These are phyloP conservation scores for Zaprionus vittiger DNA, from an alignment of 1,140 invertebrate genomes.

Conservation along the genomic window DNA sequence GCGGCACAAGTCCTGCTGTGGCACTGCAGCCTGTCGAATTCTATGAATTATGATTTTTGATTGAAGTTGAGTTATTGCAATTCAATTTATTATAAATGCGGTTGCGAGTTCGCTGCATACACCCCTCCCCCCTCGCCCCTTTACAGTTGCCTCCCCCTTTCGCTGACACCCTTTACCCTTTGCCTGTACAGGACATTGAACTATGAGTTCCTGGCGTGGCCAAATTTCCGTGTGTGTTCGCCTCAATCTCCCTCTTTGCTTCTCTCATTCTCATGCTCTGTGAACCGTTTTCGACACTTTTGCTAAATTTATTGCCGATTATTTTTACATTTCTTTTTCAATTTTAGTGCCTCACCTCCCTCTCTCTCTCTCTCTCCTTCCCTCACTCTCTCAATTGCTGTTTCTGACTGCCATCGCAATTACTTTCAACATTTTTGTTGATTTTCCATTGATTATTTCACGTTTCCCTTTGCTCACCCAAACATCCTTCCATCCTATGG, in stretches of 20 bases:
- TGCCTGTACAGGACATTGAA: constrained; percentile 75
- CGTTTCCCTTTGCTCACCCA: constrained; percentile 9
- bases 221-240: constrained; percentile 64
- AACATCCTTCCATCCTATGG: background rate
- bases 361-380: background rate
- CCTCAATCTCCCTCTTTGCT: constrained; percentile 15
- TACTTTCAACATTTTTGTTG: constrained; percentile 76
- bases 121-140: background rate
- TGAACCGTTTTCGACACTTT: constrained; percentile 80
- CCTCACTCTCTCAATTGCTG: background rate
- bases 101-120: constrained; percentile 52
- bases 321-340: constrained; percentile 81
- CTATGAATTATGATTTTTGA: constrained; percentile 84
- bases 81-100: constrained; percentile 84
- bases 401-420: constrained; percentile 62
- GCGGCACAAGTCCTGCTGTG: constrained; percentile 19
- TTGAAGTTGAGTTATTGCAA: constrained; percentile 84
- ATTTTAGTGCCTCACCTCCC: constrained; percentile 31
- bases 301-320: constrained; percentile 82
- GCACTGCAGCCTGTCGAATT: constrained; percentile 63
- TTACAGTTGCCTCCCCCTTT: background rate
- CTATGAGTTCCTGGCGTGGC: constrained; percentile 78
- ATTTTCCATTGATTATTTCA: constrained; percentile 69
- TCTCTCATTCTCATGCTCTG: constrained; percentile 26
- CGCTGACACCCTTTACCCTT: constrained; percentile 16